phyloP scores from a whole-genome alignment of 2,113 vertebrate species.

The Amblyopsis rosae region DNA sequence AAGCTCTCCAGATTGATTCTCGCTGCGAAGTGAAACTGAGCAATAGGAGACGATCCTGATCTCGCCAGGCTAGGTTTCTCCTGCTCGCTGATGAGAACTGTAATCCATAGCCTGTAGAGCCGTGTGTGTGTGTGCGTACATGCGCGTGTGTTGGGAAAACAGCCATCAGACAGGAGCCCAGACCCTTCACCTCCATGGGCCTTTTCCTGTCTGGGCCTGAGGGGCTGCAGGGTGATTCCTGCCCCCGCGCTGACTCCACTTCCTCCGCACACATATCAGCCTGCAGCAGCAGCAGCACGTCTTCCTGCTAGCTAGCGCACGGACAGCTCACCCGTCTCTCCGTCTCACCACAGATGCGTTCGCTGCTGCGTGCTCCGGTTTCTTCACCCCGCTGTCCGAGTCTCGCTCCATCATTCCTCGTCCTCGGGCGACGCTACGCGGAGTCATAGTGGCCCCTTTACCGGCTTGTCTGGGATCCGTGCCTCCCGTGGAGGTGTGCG shows the following conservation, averaged over 20 bases:
- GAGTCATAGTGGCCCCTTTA: no score
- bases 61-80: no score
- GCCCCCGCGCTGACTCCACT: conserved; percentile 64
- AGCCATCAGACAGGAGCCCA: conserved; percentile 63
- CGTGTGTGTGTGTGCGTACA: conserved; percentile 14
- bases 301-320: conserved; percentile 63
- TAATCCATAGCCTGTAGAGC: not conserved
- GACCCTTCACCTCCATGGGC: conserved; percentile 65
- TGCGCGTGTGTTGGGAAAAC: conserved; percentile 38
- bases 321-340: conserved; percentile 50
- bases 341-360: conserved; percentile 5
- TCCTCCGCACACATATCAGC: conserved; percentile 75
- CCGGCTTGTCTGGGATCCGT: no score
- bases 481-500: not conserved
- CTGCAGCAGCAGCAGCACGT: conserved; percentile 61
- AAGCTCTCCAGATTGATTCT: no score
- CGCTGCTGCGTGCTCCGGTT: not conserved
- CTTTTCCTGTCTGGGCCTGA: conserved; percentile 65
- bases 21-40: no score
- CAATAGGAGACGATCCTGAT: no score
- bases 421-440: no score
- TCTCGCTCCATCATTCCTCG: not conserved
- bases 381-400: not conserved
- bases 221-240: conserved; percentile 60
- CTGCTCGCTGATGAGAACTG: conserved; percentile 19